phyloP scores from a whole-genome alignment of 2,888 invertebrate genomes.

The Anodontia alba region DNA sequence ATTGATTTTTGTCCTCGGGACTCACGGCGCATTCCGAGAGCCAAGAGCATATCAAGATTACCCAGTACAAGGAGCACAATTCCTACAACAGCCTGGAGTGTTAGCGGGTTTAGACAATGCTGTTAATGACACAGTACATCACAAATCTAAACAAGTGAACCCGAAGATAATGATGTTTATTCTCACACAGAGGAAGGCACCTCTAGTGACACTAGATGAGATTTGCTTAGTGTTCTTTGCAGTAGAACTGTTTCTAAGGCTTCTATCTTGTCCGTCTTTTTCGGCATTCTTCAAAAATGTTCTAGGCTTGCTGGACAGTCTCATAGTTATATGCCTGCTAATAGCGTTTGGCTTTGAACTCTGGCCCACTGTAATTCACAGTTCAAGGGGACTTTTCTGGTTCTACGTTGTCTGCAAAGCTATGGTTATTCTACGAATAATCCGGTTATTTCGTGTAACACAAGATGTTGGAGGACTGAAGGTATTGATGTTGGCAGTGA shows the following conservation, averaged over 20 bases:
- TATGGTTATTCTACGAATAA: constrained; percentile 33
- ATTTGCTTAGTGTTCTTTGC: constrained; percentile 73
- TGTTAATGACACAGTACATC: too few relatives aligned
- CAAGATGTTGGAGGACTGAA: constrained; percentile 54
- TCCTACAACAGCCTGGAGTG: too few relatives aligned
- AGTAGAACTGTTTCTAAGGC: constrained; percentile 70
- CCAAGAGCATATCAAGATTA: too few relatives aligned
- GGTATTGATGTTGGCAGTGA: constrained; percentile 71
- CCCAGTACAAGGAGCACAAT: neutral
- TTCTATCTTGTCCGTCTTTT: constrained; percentile 62
- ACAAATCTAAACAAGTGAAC: neutral
- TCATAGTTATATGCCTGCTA: constrained; percentile 46
- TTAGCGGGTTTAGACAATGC: too few relatives aligned
- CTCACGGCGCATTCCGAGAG: constrained; percentile 49
- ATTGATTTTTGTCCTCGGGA: constrained; percentile 44
- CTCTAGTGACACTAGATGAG: constrained; percentile 67
- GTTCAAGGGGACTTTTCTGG: neutral
- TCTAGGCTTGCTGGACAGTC: constrained; percentile 46
- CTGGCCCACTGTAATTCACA: neutral
- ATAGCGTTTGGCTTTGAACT: constrained; percentile 22
- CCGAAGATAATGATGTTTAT: constrained; percentile 16
- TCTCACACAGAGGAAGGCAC: constrained; percentile 40
- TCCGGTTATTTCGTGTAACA: constrained; percentile 39
- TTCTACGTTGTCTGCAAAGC: constrained; percentile 34
- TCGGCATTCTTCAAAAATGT: constrained; percentile 49